Conservation (phyloP, 2,113 vertebrate genomes). For the Neolamprologus fasciatus region DNA sequence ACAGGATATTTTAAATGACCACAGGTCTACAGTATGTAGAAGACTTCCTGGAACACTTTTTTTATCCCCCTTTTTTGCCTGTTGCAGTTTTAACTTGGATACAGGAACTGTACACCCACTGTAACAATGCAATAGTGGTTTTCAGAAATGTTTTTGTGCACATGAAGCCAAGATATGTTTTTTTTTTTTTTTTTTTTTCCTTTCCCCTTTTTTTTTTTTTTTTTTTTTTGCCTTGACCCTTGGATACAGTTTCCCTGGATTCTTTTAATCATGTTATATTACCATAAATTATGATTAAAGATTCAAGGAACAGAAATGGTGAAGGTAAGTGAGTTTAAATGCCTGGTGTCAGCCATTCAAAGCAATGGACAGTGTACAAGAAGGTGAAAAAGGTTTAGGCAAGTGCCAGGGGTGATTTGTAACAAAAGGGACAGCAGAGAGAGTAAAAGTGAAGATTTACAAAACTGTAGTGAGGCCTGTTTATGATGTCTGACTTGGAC, state of each 20-base stretch:
- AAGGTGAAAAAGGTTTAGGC: background rate
- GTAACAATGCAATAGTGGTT: background rate
- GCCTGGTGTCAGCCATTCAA: background rate
- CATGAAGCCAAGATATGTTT: background rate
- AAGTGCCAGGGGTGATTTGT: background rate
- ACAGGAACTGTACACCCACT: background rate
- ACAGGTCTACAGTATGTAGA: background rate
- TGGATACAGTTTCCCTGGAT: background rate
- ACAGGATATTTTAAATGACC: background rate
- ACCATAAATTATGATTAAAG: background rate
- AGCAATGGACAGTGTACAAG: background rate
- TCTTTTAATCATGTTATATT: background rate
- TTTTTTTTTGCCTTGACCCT: background rate
- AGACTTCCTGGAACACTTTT: background rate
- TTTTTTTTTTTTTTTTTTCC: background rate
- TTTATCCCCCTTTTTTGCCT: background rate
- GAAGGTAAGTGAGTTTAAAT: background rate
- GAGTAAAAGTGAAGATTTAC: background rate
- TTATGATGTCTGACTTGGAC: background rate
- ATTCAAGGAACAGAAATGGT: background rate
- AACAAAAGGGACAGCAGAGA: background rate
- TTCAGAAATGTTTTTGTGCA: background rate
- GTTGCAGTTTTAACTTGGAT: background rate
- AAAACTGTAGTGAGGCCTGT: background rate
- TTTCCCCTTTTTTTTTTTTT: fast-evolving